Conservation (phyloP, 2,797 vertebrate species). For the Pitangus sulphuratus region DNA sequence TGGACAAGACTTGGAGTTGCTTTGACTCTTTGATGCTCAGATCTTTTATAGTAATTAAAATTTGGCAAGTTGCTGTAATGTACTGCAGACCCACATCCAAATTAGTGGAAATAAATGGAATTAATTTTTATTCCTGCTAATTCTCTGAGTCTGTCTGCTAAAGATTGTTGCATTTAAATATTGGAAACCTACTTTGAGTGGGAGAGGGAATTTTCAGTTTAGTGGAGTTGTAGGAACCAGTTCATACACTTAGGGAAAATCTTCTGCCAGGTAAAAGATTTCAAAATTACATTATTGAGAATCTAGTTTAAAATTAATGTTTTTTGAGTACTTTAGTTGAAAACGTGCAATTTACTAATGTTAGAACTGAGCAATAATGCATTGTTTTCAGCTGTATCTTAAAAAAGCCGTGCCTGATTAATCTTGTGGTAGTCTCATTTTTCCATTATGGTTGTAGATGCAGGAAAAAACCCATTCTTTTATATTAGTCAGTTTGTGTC, state of each 20-base stretch:
- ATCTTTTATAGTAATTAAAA: not conserved
- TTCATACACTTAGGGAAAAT: not conserved
- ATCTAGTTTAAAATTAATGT: not conserved
- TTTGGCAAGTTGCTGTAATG: not conserved
- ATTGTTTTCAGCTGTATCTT: not conserved
- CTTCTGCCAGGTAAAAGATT: not conserved
- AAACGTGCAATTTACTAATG: not conserved
- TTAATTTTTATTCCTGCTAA: not conserved
- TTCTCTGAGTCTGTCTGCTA: not conserved
- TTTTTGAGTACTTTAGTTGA: not conserved
- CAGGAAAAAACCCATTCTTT: not conserved
- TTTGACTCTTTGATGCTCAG: not conserved
- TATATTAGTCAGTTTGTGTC: not conserved
- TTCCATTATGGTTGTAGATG: not conserved
- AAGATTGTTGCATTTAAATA: not conserved
- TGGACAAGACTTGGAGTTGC: not conserved
- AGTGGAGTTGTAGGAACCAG: not conserved
- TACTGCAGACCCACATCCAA: not conserved
- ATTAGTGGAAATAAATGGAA: not conserved
- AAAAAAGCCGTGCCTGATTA: not conserved
- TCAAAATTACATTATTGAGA: not conserved
- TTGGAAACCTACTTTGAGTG: not conserved
- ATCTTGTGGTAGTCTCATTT: not conserved
- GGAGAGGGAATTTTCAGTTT: not conserved
- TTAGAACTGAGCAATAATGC: not conserved